Percentiles rank a stretch among this genome's conserved stretches.
phyloP scores from a whole-genome alignment of 2,797 vertebrate genomes.

The Xiphorhynchus erythropygius region DNA sequence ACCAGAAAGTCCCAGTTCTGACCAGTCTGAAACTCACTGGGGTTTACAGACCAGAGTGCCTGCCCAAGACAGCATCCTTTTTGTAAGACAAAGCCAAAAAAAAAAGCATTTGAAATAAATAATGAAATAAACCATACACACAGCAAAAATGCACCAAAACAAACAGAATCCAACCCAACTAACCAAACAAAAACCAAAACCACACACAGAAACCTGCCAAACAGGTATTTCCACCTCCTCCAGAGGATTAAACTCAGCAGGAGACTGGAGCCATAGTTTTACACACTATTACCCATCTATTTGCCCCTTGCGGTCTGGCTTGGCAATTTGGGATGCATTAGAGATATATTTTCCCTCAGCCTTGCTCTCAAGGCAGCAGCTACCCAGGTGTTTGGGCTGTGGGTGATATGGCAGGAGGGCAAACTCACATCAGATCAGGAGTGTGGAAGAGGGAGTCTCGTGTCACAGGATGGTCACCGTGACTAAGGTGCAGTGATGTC shows the following conservation, averaged over 20 bases:
- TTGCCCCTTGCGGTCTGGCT: not conserved
- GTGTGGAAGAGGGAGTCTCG: not conserved
- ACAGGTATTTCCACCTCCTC: not conserved
- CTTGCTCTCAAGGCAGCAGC: not conserved
- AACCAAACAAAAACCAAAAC: not conserved
- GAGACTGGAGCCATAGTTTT: not conserved
- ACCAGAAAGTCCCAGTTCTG: not conserved
- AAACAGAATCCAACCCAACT: not conserved
- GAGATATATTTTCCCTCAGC: not conserved
- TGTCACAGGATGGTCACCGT: fast-evolving
- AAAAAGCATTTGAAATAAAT: not conserved
- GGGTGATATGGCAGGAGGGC: not conserved
- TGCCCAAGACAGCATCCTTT: not conserved
- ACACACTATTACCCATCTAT: not conserved
- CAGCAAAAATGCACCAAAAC: not conserved
- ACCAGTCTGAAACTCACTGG: not conserved
- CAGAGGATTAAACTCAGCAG: not conserved
- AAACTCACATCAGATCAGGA: fast-evolving
- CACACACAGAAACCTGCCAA: fast-evolving
- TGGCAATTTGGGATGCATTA: not conserved
- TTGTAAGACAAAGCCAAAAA: not conserved
- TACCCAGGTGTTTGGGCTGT: not conserved
- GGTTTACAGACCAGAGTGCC: not conserved
- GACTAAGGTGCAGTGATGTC: not conserved
- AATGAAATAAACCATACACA: not conserved